These are phyloP conservation scores for Anthoptus insignis DNA, from an alignment of 2,888 invertebrate genomes.

Conservation along the genomic window DNA sequence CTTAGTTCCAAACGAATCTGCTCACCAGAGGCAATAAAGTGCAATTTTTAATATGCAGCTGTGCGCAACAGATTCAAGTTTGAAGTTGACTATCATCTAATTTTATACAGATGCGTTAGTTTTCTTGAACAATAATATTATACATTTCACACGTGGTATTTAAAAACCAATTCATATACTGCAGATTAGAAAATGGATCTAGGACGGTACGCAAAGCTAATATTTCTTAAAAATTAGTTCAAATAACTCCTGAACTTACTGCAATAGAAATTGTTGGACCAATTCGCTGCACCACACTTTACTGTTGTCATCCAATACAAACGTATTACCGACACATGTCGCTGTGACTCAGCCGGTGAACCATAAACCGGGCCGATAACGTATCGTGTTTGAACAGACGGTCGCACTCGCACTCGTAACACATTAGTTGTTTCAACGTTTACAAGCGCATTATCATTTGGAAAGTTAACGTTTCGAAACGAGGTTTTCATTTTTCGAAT, in stretches of 20 bases:
- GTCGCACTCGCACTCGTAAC: constrained; percentile 24
- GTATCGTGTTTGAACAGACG: constrained; percentile 59
- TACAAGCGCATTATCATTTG: constrained; percentile 19
- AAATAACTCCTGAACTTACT: constrained; percentile 16
- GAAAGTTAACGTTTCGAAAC: constrained; percentile 18
- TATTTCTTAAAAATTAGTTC: background rate
- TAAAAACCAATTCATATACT: background rate
- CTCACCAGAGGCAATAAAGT: too few relatives aligned
- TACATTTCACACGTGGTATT: background rate
- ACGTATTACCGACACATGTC: constrained; percentile 26
- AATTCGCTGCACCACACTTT: constrained; percentile 10
- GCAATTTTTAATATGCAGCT: too few relatives aligned
- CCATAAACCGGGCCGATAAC: constrained; percentile 66
- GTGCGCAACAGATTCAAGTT: too few relatives aligned
- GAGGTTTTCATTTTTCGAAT: constrained; percentile 6
- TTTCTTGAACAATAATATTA: too few relatives aligned
- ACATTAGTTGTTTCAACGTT: constrained; percentile 14
- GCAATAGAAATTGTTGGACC: constrained; percentile 31
- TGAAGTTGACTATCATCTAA: too few relatives aligned
- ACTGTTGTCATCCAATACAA: constrained; percentile 10
- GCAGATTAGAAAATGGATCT: background rate
- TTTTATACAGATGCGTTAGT: too few relatives aligned
- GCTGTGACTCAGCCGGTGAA: constrained; percentile 58
- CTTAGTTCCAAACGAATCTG: too few relatives aligned
- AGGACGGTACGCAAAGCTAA: background rate